Percentiles rank a stretch among this genome's conserved stretches.
Conservation (phyloP, 2,888 invertebrate species). For the Drosophila fungiperda region DNA sequence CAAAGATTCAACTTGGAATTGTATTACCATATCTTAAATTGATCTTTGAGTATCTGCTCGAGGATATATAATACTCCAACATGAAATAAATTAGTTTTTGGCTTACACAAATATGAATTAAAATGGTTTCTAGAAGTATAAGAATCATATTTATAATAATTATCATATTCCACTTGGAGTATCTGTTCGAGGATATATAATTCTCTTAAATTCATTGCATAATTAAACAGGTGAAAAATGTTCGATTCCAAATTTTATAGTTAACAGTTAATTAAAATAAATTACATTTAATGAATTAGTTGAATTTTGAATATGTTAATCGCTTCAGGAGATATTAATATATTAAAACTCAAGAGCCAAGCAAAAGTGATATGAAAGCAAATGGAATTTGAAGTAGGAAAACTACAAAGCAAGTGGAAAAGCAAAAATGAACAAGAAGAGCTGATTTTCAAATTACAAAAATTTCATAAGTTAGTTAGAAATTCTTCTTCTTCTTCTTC, state of each 20-base stretch:
- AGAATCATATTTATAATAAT: no score
- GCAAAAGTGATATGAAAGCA: neutral
- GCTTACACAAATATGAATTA: no score
- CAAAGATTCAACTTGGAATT: neutral
- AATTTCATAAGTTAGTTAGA: slow-evolving; percentile 71
- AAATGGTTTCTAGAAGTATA: no score
- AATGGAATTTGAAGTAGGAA: slow-evolving; percentile 11
- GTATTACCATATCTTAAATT: no score
- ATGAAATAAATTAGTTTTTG: no score
- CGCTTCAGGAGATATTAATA: neutral
- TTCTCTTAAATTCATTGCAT: no score
- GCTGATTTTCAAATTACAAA: slow-evolving; percentile 69
- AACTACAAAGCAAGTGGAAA: slow-evolving; percentile 38
- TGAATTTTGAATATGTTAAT: neutral
- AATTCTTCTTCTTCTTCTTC: slow-evolving; percentile 46
- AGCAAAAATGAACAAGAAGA: slow-evolving; percentile 5
- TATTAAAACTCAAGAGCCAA: neutral
- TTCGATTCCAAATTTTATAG: neutral
- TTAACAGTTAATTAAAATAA: neutral
- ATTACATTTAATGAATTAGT: no score
- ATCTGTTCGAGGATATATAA: no score
- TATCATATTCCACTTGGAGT: no score
- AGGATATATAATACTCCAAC: neutral
- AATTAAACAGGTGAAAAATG: neutral
- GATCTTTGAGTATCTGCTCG: neutral